Percentiles rank a stretch among this genome's conserved stretches.
These are phyloP conservation scores for Perca schrenkii DNA, from an alignment of 2,113 vertebrate species.

Conservation along the genomic window DNA sequence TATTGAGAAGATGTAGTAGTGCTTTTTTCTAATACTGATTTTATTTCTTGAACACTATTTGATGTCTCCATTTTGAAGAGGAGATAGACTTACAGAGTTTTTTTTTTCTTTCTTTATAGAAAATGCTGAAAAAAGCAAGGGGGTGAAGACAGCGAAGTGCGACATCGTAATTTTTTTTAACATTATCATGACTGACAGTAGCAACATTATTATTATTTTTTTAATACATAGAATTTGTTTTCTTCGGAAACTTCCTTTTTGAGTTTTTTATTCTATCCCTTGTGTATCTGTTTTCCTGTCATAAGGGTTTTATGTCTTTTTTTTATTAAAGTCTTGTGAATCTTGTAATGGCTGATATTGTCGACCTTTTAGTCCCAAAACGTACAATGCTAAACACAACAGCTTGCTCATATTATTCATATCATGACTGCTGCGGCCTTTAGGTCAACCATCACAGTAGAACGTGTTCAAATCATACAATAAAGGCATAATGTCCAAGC, in stretches of 20 bases:
- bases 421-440: not conserved
- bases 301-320: not conserved
- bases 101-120: conserved; percentile 55
- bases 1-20: not conserved
- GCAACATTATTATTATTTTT: not conserved
- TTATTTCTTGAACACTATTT: not conserved
- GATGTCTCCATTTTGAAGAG: not conserved
- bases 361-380: not conserved
- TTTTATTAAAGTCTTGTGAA: conserved; percentile 20
- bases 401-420: not conserved
- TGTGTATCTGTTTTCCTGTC: not conserved
- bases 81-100: not conserved
- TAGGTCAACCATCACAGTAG: not conserved
- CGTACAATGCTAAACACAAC: not conserved
- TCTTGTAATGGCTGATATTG: not conserved
- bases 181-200: not conserved
- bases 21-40: not conserved
- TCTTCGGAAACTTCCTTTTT: not conserved
- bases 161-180: not conserved
- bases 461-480: not conserved
- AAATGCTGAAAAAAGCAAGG: conserved; percentile 74
- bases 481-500: not conserved
- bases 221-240: not conserved
- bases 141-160: conserved; percentile 60
- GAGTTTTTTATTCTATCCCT: not conserved